Evolutionary conservation across 30 jellyfish, hydroid and myxozoan genomes (phyloP).

Genomic region (Aurelia sp.): DNA sequence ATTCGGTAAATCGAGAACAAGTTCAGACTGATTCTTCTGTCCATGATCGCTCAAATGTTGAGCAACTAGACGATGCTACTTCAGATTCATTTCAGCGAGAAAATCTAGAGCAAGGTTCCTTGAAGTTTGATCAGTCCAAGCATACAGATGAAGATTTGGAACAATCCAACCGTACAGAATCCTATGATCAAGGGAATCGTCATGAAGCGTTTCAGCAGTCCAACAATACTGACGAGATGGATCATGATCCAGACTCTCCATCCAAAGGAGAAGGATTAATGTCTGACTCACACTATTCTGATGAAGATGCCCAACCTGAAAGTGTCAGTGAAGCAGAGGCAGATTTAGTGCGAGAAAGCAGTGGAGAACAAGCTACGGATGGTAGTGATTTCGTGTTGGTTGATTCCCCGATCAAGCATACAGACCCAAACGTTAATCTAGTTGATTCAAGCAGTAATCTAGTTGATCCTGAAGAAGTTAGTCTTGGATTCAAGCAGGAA

Average conservation of each 20-base stretch:
- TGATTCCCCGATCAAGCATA: slow-evolving; percentile 54
- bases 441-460: neutral
- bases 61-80: no score
- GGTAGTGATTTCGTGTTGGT: slow-evolving; percentile 63
- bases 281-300: no score
- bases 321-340: neutral
- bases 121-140: no score
- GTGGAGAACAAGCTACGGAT: slow-evolving; percentile 60
- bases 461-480: neutral
- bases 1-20: no score
- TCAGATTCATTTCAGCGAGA: no score
- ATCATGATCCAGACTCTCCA: neutral
- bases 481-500: neutral
- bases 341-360: neutral
- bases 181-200: no score
- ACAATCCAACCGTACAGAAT: no score
- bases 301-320: neutral
- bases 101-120: no score
- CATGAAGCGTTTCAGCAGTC: neutral
- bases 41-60: no score
- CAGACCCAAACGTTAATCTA: neutral
- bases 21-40: no score
- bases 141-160: no score
- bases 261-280: no score
- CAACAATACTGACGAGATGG: neutral